Evolutionary conservation across 2,797 vertebrate species (phyloP).

Genomic region (Poeciliopsis infans): DNA sequence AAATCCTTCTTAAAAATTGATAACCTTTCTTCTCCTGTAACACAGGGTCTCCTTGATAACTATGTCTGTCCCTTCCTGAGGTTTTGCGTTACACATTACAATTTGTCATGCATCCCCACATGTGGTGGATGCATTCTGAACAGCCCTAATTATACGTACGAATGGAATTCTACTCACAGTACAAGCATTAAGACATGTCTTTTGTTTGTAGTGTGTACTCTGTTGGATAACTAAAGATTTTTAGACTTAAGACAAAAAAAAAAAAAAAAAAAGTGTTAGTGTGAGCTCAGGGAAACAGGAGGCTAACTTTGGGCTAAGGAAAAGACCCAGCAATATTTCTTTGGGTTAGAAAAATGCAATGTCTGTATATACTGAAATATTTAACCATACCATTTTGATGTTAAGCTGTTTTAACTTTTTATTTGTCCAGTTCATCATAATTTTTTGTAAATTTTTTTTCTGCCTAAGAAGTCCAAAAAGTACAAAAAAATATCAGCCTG

Average conservation of each 20-base stretch:
- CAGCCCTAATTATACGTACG: conserved; percentile 44
- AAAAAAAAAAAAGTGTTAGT: neutral
- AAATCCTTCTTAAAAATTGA: conserved; percentile 69
- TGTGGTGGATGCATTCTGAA: conserved; percentile 75
- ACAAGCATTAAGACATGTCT: conserved; percentile 40
- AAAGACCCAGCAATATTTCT: neutral
- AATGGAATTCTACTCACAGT: conserved; percentile 52
- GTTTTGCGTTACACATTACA: conserved; percentile 73
- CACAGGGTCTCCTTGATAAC: conserved; percentile 57
- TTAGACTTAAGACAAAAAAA: neutral
- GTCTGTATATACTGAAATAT: neutral
- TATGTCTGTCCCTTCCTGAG: conserved; percentile 68
- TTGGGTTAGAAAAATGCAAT: neutral
- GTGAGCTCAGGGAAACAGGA: neutral
- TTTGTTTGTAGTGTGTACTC: conserved; percentile 55
- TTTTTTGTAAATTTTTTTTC: too few relatives aligned
- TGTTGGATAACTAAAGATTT: conserved; percentile 40
- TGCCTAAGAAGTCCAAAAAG: neutral
- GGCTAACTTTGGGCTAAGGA: neutral
- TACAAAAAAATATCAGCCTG: neutral
- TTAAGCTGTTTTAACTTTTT: neutral
- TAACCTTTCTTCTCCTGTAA: conserved; percentile 46
- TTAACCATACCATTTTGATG: neutral
- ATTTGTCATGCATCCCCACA: conserved; percentile 80
- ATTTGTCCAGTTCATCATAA: neutral